Evolutionary conservation across 1,140 invertebrate genomes (phyloP).

Genomic region (Lasaia peninsularis): DNA sequence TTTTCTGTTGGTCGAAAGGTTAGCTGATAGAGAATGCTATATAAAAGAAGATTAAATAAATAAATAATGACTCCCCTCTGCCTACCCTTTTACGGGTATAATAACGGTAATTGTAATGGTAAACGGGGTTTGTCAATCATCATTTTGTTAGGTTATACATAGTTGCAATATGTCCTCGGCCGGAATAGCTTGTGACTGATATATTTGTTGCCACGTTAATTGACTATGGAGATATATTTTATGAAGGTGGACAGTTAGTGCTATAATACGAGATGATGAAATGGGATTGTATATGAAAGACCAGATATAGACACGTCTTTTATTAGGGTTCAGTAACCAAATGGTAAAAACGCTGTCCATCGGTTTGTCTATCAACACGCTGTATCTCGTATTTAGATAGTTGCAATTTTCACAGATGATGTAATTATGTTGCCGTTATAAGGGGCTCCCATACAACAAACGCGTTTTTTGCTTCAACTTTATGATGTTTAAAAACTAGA

Average conservation of each 20-base stretch:
- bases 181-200: constrained; percentile 28
- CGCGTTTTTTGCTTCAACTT: too few species aligned
- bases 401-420: too few species aligned
- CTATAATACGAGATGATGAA: background rate
- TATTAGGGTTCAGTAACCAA: too few species aligned
- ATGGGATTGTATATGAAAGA: too few species aligned
- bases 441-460: too few species aligned
- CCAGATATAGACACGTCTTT: too few species aligned
- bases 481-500: too few species aligned
- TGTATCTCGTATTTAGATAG: too few species aligned
- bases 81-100: background rate
- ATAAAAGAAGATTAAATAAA: background rate
- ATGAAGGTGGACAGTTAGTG: background rate
- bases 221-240: constrained; percentile 21
- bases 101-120: background rate
- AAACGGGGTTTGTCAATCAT: constrained; percentile 25
- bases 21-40: background rate
- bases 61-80: background rate
- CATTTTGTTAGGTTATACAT: constrained; percentile 31
- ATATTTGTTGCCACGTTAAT: constrained; percentile 29
- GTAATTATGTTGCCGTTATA: too few species aligned
- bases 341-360: too few species aligned
- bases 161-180: constrained; percentile 24
- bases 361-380: too few species aligned
- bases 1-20: too few species aligned